A percentile compares a stretch with the other conserved stretches of the same genome.
Conservation (phyloP, 2,113 vertebrate genomes). For the Vanacampus margaritifer region DNA sequence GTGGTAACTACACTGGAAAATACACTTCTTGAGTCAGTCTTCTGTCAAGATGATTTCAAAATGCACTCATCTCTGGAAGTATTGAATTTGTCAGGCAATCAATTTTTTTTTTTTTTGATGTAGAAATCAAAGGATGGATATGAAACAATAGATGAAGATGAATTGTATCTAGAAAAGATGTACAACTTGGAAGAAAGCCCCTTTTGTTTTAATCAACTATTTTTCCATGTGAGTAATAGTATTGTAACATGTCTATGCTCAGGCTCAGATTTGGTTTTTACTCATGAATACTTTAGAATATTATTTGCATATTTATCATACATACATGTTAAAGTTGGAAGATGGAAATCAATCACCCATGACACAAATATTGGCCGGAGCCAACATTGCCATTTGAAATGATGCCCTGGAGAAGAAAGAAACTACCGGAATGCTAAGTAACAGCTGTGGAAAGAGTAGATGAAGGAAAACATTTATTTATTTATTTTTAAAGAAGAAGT, state of each 20-base stretch:
- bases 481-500: neutral
- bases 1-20: neutral
- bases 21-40: neutral
- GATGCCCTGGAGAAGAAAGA: neutral
- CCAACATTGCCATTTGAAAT: neutral
- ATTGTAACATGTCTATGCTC: neutral
- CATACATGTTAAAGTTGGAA: neutral
- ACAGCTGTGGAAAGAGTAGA: neutral
- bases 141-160: neutral
- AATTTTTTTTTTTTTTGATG: no score
- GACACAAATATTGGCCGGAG: neutral
- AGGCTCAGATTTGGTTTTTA: neutral
- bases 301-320: no score
- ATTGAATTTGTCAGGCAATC: neutral
- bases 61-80: no score
- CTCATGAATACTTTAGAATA: no score
- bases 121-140: neutral
- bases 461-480: neutral
- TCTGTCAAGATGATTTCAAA: neutral
- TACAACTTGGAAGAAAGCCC: no score
- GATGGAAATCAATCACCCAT: neutral
- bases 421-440: neutral
- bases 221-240: neutral
- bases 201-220: neutral
- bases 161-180: no score